phyloP scores from a whole-genome alignment of 2,888 invertebrate species.

The Polydrusus tereticollis region DNA sequence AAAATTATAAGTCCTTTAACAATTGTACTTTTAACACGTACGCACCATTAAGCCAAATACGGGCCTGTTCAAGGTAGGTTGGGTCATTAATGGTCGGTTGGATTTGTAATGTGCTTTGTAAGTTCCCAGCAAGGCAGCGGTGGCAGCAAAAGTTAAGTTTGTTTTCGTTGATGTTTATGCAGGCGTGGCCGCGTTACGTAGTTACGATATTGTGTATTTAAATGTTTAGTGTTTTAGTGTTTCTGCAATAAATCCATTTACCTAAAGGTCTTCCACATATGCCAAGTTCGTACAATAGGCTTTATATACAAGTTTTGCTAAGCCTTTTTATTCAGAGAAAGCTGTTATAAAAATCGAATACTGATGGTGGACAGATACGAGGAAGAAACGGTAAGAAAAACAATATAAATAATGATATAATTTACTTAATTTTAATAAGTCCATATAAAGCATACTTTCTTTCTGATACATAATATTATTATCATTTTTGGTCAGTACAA shows the following conservation, averaged over 20 bases:
- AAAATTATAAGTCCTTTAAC: no score
- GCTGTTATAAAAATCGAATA: not conserved
- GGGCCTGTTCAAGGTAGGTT: constrained; percentile 39
- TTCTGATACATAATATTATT: no score
- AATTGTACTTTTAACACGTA: not conserved
- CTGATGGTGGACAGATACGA: constrained; percentile 39
- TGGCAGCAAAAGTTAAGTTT: constrained; percentile 17
- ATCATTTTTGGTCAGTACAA: no score
- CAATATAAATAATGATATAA: no score
- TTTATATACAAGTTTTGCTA: not conserved
- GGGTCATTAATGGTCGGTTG: constrained; percentile 41
- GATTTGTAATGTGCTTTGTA: constrained; percentile 24
- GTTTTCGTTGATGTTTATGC: constrained; percentile 38
- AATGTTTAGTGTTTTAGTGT: not conserved
- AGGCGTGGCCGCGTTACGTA: constrained; percentile 37
- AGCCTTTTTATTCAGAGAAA: not conserved
- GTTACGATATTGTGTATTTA: constrained; percentile 19
- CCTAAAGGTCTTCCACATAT: constrained; percentile 26
- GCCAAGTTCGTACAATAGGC: not conserved
- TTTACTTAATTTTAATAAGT: no score
- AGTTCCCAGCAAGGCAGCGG: constrained; percentile 23
- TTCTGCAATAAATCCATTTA: constrained; percentile 2
- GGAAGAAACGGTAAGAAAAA: constrained; percentile 19
- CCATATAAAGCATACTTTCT: no score
- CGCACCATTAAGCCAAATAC: constrained; percentile 5